A percentile compares a stretch with the other conserved stretches of the same genome.
These are phyloP conservation scores for Pitta sordida DNA, from an alignment of 2,113 vertebrate genomes.

Conservation along the genomic window DNA sequence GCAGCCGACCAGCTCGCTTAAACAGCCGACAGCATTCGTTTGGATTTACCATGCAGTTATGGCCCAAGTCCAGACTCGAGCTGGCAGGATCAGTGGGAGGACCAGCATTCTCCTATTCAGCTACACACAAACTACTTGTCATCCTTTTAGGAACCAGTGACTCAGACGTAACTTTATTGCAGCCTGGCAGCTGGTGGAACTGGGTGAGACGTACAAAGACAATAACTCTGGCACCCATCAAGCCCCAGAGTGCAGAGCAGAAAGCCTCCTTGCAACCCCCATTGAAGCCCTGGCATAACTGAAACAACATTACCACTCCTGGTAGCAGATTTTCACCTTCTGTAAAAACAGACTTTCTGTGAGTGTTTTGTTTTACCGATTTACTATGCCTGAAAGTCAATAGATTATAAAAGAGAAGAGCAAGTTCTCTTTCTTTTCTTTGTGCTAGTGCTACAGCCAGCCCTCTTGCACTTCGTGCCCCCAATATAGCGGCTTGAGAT, in stretches of 20 bases:
- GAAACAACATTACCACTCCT: slow-evolving; percentile 68
- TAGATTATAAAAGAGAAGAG: background rate
- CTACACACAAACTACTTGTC: slow-evolving; percentile 71
- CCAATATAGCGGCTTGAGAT: too few relatives aligned
- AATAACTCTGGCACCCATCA: slow-evolving; percentile 43
- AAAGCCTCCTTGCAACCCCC: slow-evolving; percentile 51
- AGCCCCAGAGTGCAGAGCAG: background rate
- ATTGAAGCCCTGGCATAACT: slow-evolving; percentile 70
- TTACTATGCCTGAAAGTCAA: slow-evolving; percentile 17
- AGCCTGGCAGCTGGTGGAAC: slow-evolving; percentile 76
- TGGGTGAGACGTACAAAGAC: slow-evolving; percentile 54
- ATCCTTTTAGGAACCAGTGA: slow-evolving; percentile 78
- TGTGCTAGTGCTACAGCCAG: too few relatives aligned
- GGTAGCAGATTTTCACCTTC: slow-evolving; percentile 42
- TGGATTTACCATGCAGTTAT: slow-evolving; percentile 55
- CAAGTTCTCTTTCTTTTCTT: background rate
- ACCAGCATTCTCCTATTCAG: slow-evolving; percentile 67
- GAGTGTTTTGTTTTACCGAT: slow-evolving; percentile 29
- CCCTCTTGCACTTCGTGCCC: too few relatives aligned
- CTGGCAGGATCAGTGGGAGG: slow-evolving; percentile 65
- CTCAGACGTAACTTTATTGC: slow-evolving; percentile 76
- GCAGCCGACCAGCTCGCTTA: background rate
- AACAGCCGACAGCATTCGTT: slow-evolving; percentile 31
- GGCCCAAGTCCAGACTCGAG: slow-evolving; percentile 63
- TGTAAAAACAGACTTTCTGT: slow-evolving; percentile 12